Evolutionary conservation across 2,113 vertebrate species (phyloP).

Genomic region (human (Homo sapiens)): DNA sequence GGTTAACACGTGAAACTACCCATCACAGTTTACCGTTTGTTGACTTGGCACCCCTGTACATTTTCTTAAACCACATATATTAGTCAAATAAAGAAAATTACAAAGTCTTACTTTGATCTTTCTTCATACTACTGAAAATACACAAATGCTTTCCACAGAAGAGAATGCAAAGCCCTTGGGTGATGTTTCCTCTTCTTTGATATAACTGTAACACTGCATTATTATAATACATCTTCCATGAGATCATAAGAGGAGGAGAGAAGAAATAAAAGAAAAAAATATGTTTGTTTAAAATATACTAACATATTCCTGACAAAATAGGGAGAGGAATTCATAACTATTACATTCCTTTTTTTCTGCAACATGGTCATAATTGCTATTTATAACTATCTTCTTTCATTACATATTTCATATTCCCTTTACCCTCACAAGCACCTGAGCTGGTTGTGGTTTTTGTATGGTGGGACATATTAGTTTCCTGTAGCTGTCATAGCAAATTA

Average conservation of each 20-base stretch:
- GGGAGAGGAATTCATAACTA: not conserved
- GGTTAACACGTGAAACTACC: not conserved
- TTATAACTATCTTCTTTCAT: not conserved
- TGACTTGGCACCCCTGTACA: not conserved
- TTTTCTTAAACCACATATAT: not conserved
- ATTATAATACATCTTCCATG: not conserved
- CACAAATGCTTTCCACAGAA: not conserved
- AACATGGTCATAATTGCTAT: not conserved
- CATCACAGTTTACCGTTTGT: not conserved
- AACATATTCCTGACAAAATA: not conserved
- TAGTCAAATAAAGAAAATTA: not conserved
- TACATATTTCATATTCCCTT: not conserved
- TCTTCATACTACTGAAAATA: not conserved
- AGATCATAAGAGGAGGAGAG: not conserved
- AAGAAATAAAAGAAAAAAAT: not conserved
- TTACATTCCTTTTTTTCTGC: not conserved
- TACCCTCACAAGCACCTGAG: not conserved
- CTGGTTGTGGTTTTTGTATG: not conserved
- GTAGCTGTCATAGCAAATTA: too few relatives aligned
- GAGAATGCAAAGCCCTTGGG: not conserved
- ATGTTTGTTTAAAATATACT: not conserved
- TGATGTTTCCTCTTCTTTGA: not conserved
- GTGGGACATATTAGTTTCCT: not conserved
- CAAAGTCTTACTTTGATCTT: not conserved
- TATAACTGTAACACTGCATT: not conserved